phyloP scores from a whole-genome alignment of 2,797 vertebrate species.

The Muscicapa comitata region DNA sequence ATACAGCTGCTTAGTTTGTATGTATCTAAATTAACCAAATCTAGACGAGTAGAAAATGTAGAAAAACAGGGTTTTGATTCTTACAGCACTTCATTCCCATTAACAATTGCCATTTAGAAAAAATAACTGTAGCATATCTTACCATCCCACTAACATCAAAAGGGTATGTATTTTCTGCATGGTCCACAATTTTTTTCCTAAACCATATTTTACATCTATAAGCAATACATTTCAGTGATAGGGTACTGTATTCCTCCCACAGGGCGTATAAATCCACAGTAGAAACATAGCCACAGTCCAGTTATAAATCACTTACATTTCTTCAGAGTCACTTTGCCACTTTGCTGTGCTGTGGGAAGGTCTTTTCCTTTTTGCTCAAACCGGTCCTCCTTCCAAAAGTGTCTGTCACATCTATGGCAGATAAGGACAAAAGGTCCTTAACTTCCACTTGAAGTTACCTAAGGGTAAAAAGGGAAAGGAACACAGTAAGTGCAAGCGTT shows the following conservation, averaged over 20 bases:
- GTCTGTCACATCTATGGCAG: slow-evolving; percentile 32
- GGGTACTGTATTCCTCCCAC: background rate
- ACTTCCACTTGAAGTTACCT: slow-evolving; percentile 38
- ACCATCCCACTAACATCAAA: background rate
- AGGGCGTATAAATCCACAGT: background rate
- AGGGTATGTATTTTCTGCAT: background rate
- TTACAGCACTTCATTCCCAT: background rate
- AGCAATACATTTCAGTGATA: background rate
- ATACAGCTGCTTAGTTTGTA: background rate
- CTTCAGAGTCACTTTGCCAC: slow-evolving; percentile 31
- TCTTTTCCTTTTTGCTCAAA: slow-evolving; percentile 25
- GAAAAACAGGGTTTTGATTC: background rate
- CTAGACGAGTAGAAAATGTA: background rate
- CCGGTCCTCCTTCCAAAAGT: slow-evolving; percentile 26
- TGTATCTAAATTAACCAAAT: background rate
- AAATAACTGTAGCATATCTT: background rate
- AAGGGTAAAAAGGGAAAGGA: background rate
- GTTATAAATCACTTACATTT: slow-evolving; percentile 69
- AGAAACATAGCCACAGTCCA: background rate
- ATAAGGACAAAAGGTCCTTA: slow-evolving; percentile 48
- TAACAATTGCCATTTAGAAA: background rate
- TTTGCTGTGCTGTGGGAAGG: background rate
- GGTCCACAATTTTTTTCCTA: background rate
- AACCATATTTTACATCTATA: background rate
- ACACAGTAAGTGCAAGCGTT: background rate